Evolutionary conservation across 2,113 vertebrate species (phyloP).

Genomic region (Coreoperca whiteheadi): DNA sequence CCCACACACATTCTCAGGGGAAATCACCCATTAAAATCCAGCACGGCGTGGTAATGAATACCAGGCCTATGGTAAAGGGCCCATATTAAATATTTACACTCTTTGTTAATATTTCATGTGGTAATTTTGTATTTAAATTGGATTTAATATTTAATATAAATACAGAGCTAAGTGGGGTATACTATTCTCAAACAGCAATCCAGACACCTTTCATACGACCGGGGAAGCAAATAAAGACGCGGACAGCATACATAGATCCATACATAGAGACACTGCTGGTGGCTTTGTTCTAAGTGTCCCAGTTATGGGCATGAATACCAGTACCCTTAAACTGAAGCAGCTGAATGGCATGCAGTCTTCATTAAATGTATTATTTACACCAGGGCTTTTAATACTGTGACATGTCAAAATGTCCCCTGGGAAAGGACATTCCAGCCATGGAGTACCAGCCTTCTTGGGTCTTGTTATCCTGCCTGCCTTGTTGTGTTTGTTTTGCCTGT

Average conservation of each 20-base stretch:
- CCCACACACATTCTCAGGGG: constrained; percentile 49
- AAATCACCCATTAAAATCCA: constrained; percentile 76
- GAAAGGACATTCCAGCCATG: not conserved
- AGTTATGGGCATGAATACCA: not conserved
- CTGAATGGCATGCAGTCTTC: not conserved
- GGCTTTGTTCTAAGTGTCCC: not conserved
- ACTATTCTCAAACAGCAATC: constrained; percentile 75
- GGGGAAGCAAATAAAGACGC: constrained; percentile 53
- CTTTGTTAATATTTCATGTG: constrained; percentile 82
- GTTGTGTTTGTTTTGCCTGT: not conserved
- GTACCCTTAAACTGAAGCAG: not conserved
- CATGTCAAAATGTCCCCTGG: too few species aligned
- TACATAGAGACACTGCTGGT: too few species aligned
- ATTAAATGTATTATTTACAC: not conserved
- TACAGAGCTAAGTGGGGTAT: constrained; percentile 80
- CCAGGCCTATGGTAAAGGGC: constrained; percentile 80
- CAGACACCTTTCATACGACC: constrained; percentile 64
- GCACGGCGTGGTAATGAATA: constrained; percentile 77
- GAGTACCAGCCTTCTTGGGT: not conserved
- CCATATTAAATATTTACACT: constrained; percentile 85
- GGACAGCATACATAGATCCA: constrained; percentile 51
- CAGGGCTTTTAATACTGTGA: too few species aligned
- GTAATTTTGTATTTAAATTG: constrained; percentile 86
- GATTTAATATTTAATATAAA: constrained; percentile 87
- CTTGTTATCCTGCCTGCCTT: not conserved